Evolutionary conservation across 2,797 vertebrate species (phyloP).

Genomic region (Ammospiza maritima): DNA sequence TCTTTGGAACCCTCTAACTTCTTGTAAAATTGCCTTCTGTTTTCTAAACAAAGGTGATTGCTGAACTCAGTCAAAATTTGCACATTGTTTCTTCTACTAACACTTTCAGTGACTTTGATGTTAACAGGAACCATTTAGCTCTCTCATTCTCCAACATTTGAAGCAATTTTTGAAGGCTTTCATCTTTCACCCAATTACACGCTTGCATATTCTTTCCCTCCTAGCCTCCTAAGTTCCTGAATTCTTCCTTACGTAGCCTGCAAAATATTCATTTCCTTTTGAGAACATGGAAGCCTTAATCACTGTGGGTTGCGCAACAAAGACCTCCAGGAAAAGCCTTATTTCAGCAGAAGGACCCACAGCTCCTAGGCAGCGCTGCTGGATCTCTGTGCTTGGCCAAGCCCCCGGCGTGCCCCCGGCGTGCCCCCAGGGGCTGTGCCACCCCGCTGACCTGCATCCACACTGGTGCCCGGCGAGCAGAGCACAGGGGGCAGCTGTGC

Average conservation of each 20-base stretch:
- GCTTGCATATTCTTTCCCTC: not conserved
- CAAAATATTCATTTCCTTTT: slow-evolving; percentile 50
- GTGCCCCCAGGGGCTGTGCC: rapidly evolving
- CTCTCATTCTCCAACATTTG: not conserved
- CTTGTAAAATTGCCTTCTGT: not conserved
- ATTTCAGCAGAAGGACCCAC: not conserved
- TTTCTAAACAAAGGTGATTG: not conserved
- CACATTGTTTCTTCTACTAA: not conserved
- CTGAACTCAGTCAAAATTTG: not conserved
- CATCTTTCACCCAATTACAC: not conserved
- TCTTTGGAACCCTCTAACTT: not conserved
- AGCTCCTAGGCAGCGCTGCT: not conserved
- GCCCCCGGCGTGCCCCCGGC: rapidly evolving
- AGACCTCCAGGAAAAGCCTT: slow-evolving; percentile 21
- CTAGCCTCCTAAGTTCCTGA: not conserved
- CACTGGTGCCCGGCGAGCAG: rapidly evolving
- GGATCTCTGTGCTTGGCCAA: rapidly evolving
- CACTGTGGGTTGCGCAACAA: not conserved
- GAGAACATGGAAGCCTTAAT: slow-evolving; percentile 31
- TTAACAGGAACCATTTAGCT: not conserved
- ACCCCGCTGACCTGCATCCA: rapidly evolving
- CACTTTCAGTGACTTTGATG: not conserved
- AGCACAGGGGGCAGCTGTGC: rapidly evolving
- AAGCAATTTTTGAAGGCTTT: not conserved
- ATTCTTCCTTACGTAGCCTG: not conserved